Evolutionary conservation across 2,888 invertebrate species (phyloP), one percentile per base, ranked within the genome.

Genomic region (Chalcosyrphus nemorum): DNA sequence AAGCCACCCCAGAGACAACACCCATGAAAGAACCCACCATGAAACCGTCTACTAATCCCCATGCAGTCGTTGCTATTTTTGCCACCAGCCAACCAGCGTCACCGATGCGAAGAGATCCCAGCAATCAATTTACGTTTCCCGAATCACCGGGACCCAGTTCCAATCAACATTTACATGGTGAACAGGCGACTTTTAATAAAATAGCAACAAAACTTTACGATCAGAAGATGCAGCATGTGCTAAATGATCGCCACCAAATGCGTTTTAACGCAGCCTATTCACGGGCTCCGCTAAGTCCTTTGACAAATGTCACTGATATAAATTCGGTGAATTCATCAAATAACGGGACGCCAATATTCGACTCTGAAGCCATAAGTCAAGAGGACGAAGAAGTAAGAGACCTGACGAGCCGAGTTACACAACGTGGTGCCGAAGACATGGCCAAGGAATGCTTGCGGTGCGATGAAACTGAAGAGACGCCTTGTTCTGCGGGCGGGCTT

Each of bases 1-100:
- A 97, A 92, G 97, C 97, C 2, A 97, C 97, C 4, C 97, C 97
- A 0, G 97, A 97, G 92, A 97, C 96, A 54, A 97, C 97, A 41
- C 97, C 97, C 2, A 93, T 96, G 19, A 95, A 95, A 90, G 96
- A 93, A 88, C 77, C 89, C 45, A 68, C 68, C 32, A 76, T 81
- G 65, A 81, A 72, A 47, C 92, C 93, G 87, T 93, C 94, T 57
- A 89, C 93, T 27, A 94, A 94, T 87, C 94, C 95, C 35, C 93
- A 93, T 86, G 94, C 95, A 17, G 95, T 94, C 57, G 94, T 95
- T 65, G 94, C 95, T 57, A 93, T 95, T 78, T 91, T 89, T 86
- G 87, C 89, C 32, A 91, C 92, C 29, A 93, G 93, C 63, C 94
- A 95, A 88, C 95, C 95, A 47, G 94, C 95, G 52, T 95, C 96